Percentiles rank a stretch among this genome's conserved stretches.
phyloP scores from a whole-genome alignment of 2,113 vertebrate genomes.

The Puffinus mauretanicus region DNA sequence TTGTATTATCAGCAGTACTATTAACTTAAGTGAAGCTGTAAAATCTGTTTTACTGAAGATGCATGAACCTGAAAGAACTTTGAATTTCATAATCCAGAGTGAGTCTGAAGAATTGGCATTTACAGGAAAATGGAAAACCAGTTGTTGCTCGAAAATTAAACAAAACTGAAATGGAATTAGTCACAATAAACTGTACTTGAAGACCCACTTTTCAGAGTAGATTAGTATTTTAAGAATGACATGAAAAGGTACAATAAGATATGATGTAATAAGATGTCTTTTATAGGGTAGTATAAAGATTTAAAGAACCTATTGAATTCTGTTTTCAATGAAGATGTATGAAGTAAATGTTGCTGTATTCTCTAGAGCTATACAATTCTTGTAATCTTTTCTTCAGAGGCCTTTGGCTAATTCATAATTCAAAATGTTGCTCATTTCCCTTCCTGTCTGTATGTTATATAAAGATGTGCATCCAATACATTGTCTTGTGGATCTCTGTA shows the following conservation, averaged over 20 bases:
- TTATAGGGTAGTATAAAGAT: neutral
- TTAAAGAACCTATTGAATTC: neutral
- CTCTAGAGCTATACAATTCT: neutral
- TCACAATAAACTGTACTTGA: neutral
- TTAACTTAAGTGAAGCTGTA: neutral
- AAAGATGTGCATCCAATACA: slow-evolving; percentile 45
- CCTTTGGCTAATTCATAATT: slow-evolving; percentile 29
- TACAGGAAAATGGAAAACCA: neutral
- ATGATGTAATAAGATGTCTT: neutral
- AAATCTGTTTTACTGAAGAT: neutral
- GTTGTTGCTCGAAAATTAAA: neutral
- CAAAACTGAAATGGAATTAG: neutral
- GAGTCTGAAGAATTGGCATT: neutral
- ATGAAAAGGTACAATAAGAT: neutral
- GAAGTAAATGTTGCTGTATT: neutral
- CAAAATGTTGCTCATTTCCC: slow-evolving; percentile 24
- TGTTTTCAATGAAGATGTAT: neutral
- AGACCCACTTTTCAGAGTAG: neutral
- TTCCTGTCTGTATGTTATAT: slow-evolving; percentile 35
- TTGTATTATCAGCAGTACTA: neutral
- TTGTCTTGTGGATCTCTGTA: neutral
- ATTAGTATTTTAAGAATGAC: neutral
- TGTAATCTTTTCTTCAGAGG: slow-evolving; percentile 29
- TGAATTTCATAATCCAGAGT: neutral
- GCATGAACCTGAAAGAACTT: neutral